phyloP scores from a whole-genome alignment of 2,888 invertebrate species.

The Meliscaeva auricollis region DNA sequence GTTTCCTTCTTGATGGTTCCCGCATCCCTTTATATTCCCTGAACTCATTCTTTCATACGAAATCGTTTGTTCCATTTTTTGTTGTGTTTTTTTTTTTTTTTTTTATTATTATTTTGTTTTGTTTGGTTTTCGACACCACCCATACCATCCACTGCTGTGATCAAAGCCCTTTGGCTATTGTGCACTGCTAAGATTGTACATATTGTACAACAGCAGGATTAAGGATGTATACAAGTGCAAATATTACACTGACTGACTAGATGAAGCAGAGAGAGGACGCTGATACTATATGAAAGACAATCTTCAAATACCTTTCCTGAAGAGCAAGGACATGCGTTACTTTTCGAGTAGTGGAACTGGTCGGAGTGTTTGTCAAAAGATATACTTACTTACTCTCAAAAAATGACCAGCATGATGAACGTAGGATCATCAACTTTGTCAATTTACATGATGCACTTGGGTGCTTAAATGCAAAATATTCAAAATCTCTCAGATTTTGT shows the following conservation, averaged over 20 bases:
- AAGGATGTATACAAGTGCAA: conserved; percentile 73
- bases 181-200: conserved; percentile 50
- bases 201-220: conserved; percentile 69
- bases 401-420: conserved; percentile 31
- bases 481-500: too few relatives aligned
- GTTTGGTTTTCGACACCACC: conserved; percentile 36
- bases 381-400: conserved; percentile 30
- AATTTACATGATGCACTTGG: neutral
- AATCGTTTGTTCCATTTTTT: conserved; percentile 58
- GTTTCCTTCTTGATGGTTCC: conserved; percentile 35
- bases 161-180: conserved; percentile 69
- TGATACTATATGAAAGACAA: neutral
- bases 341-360: conserved; percentile 69
- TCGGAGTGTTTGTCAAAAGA: conserved; percentile 60
- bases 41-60: conserved; percentile 28
- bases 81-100: conserved; percentile 18
- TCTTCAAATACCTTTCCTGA: conserved; percentile 55
- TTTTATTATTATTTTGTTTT: neutral
- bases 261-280: neutral
- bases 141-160: neutral
- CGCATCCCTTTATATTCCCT: conserved; percentile 7
- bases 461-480: too few relatives aligned
- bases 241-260: conserved; percentile 47
- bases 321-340: conserved; percentile 62
- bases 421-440: conserved; percentile 5